Base-by-base conservation (phyloP, 1,140 invertebrate species). In the Sitodiplosis mosellana region DNA sequence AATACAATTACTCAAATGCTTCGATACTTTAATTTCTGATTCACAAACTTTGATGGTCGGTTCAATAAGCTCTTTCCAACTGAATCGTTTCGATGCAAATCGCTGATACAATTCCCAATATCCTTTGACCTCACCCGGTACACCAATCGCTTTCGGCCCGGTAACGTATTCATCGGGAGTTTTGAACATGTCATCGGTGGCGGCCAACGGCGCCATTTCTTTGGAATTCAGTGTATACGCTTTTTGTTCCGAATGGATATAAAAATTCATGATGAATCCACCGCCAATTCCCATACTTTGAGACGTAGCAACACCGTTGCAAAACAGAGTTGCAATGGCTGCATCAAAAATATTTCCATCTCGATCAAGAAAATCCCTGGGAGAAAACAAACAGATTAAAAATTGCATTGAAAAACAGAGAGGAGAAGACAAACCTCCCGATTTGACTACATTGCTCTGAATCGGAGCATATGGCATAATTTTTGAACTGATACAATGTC, bases 281-380 rank as follows among this genome's bases (percentile, higher is more conserved):
- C 91, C 91, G 3, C 90, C 90, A 1, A 92, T 59, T 0, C 91
- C 91, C 72, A 88, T 80, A 57, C 82, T 87, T 54, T 93, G 85
- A 52, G 81, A 70, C 57, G 88, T 83, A 11, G 86, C 69, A 0
- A 93, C 71, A 0, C 88, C 85, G 54, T 86, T 82, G 70, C 90
- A 94, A 49, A 94, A 78, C 56, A 89, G 67, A 0, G 83, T 67
- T 0, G 87, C 81, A 19, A 95, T 77, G 0, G 85, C 77, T 1
- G 87, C 83, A 63, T 95, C 91, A 14, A 92, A 81, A 0, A 86
- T 88, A 52, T 81, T 87, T 1, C 90, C 91, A 48, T 70, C 67
- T 18, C 10, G 27, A 27, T 74, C 54, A 1, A 94, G 62, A 2
- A 90, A 79, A 15, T 78, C 66, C 54, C 87, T 88, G 36, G 15